Evolutionary conservation across 2,888 invertebrate genomes (phyloP), one percentile per base, ranked within the genome.

Genomic region (Cataglyphis albicans): DNA sequence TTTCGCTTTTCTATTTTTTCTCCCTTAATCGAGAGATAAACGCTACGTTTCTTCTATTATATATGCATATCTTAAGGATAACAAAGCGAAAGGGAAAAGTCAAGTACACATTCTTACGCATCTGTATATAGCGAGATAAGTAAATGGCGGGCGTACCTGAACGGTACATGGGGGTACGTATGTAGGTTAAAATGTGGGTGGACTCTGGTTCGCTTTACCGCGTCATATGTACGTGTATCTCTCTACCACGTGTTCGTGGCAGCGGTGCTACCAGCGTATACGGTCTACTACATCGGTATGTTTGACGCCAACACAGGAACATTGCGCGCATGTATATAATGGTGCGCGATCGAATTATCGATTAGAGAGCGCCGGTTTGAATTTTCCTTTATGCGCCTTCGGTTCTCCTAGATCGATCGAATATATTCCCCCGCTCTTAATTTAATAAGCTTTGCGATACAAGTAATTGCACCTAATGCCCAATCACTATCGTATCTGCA

Each of bases 101-200:
- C 78, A 68, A 81, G 85, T 80, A 82, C 65, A 83, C 67, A 83
- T 35, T 32, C 75, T 59, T 44, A 55, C 65, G 9, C 32, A 82
- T 84, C 57, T 61, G 74, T 35, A 29, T n/a, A 38, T 52, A 75
- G 75, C 52, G 63, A 83, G 84, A 88, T 83, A 88, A 88, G 75
- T 63, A 63, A 73, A 78, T 59, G 83, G 80, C 83, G 59, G 52
- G 59, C 32, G 70, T 78, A 83, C 72, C 73, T 73, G 86, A 91
- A 92, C 90, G 90, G 90, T 90, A 91, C 84, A 83, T 84, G 73
- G 83, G 83, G 86, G 82, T 80, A 76, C 80, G 84, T 90, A 92
- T 92, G 89, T 92, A 89, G 91, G 91, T 90, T 92, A 92, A 90
- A 92, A 91, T 92, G 93, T 91, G 92, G 92, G 93, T 91, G 93